Base-by-base conservation (phyloP, 2,888 invertebrate genomes). In the Tillus elongatus region DNA sequence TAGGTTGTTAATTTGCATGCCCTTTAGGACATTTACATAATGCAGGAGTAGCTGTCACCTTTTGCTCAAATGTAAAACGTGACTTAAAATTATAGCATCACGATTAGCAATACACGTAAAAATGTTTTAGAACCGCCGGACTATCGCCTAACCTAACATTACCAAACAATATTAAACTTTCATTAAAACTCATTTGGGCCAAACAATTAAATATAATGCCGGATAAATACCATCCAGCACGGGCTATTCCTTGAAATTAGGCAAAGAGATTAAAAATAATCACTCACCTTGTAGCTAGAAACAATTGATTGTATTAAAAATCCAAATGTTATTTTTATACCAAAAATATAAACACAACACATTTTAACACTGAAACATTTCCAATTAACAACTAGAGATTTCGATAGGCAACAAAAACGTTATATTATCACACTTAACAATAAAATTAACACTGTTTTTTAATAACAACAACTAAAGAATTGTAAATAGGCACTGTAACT, bases 291-390 rank as follows among this genome's bases (percentile, higher is more conserved):
- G 35, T 40, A 14, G 15, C 29, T 16, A 30, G 11, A 35, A 6
- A 12, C 30, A 15, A 12, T 13, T 13, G 10, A 12, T 12, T 30
- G 32, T 12, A 31, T 14, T 45, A 46, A 51, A 51, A 50, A 52
- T 51, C 51, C 52, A 36, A 50, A 40, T 50, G 52, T 53, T 54
- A 53, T 51, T 54, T 50, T 51, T 43, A 48, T 50, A 49, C 44
- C 46, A 49, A 54, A 53, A 54, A 56, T 52, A 54, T 54, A 58
- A 58, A 56, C 57, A 56, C 51, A 53, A 53, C 55, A 54, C 56
- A 58, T 58, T 54, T 56, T 53, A 53, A 53, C 52, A 53, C 51
- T 46, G 48, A 45, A 51, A 51, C 53, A 54, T 54, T 51, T 53
- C n/a, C 6, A 8, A 6, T 19, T n/a, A 19, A 19, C 24, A n/a